Percentiles rank a stretch among this genome's conserved stretches.
Evolutionary conservation across 2,113 vertebrate species (phyloP).

Genomic region (Pseudorhombus dupliciocellatus): DNA sequence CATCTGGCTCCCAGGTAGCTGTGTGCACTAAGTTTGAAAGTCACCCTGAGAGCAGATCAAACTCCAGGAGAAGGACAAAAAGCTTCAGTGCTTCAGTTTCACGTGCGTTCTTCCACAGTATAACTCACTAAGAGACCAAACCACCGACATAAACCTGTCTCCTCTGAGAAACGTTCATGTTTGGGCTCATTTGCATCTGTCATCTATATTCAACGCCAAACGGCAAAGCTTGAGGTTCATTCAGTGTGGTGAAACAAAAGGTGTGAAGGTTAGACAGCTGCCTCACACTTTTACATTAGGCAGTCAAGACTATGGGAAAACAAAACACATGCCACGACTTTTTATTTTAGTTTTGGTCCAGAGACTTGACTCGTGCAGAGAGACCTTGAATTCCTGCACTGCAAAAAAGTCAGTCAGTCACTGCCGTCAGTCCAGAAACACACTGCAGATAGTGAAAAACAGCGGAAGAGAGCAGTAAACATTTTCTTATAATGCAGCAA

Average conservation of each 20-base stretch:
- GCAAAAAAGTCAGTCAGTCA: no score
- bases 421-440: no score
- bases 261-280: neutral
- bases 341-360: no score
- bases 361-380: no score
- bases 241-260: neutral
- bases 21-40: conserved; percentile 61
- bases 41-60: conserved; percentile 52
- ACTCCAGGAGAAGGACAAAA: conserved; percentile 18
- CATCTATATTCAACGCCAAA: neutral
- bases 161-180: neutral
- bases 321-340: no score
- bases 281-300: no score
- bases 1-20: conserved; percentile 31
- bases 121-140: neutral
- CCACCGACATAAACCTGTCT: neutral
- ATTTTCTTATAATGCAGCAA: neutral
- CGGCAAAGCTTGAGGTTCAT: neutral
- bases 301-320: no score
- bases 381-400: no score
- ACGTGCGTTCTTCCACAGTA: neutral
- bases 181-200: neutral
- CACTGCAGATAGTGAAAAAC: no score
- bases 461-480: neutral
- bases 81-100: conserved; percentile 18